Conservation (phyloP, 1,140 invertebrate species). For the Nilaparvata lugens region DNA sequence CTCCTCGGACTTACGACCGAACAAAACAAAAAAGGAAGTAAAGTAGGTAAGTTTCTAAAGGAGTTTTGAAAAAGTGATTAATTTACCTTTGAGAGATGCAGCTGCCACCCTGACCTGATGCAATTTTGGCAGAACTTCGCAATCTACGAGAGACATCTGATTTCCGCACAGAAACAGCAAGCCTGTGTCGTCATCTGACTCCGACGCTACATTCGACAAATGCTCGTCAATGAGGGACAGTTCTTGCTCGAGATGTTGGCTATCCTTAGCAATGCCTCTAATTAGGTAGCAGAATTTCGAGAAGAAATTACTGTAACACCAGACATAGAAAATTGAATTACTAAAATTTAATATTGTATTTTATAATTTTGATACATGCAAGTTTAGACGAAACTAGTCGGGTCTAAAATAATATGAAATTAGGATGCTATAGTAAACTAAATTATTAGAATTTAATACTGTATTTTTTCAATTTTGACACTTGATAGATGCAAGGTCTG, state of each 20-base stretch:
- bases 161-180: conserved; percentile 39
- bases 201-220: conserved; percentile 24
- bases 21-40: not conserved
- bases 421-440: too few species aligned
- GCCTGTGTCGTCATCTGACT: not conserved
- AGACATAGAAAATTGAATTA: too few species aligned
- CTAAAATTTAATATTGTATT: too few species aligned
- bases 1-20: not conserved
- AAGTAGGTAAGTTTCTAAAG: not conserved
- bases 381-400: too few species aligned
- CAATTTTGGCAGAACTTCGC: conserved; percentile 46
- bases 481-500: too few species aligned
- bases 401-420: too few species aligned
- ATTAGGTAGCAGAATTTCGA: conserved; percentile 50
- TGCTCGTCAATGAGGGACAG: conserved; percentile 39
- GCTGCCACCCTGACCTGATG: conserved; percentile 48
- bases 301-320: conserved; percentile 40
- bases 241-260: conserved; percentile 38
- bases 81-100: conserved; percentile 39
- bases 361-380: too few species aligned
- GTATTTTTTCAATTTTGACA: too few species aligned
- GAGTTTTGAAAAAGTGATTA: not conserved
- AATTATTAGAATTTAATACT: too few species aligned
- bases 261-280: conserved; percentile 42
- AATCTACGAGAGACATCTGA: conserved; percentile 42